Percentiles rank a stretch among this genome's conserved stretches.
phyloP scores from a whole-genome alignment of 2,797 vertebrate genomes.

The Scyliorhinus canicula region DNA sequence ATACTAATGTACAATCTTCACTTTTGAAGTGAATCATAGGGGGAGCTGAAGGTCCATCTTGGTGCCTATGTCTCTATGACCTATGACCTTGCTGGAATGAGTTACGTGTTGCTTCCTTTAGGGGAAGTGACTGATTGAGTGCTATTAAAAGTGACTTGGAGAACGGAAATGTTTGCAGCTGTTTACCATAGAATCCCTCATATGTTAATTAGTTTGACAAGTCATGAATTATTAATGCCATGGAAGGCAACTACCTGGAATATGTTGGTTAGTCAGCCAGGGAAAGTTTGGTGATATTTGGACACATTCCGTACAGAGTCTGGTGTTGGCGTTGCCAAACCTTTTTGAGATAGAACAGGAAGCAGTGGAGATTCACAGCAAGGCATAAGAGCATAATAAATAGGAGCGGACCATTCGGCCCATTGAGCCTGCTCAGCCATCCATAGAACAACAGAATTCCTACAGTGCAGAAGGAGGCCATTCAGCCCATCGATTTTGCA shows the following conservation, averaged over 20 bases:
- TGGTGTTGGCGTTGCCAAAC: neutral
- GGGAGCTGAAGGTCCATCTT: no score
- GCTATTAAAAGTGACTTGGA: neutral
- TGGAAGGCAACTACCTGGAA: neutral
- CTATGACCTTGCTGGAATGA: neutral
- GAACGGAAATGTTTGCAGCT: neutral
- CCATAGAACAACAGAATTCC: no score
- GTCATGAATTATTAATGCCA: neutral
- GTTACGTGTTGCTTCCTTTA: neutral
- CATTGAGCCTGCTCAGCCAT: no score
- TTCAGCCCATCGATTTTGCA: no score
- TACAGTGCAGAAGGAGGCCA: no score
- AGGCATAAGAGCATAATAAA: no score
- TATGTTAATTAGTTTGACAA: neutral
- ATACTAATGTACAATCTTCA: no score
- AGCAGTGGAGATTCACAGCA: neutral
- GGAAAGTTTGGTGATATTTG: neutral
- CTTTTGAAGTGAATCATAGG: no score
- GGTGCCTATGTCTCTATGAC: no score
- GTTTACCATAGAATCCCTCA: no score
- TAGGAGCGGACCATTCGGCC: no score
- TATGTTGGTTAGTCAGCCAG: neutral
- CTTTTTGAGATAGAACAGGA: neutral
- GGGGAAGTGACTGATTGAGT: neutral
- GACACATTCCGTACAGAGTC: neutral